These are phyloP conservation scores for Sisyra terminalis DNA, from an alignment of 2,888 invertebrate species.

Conservation along the genomic window DNA sequence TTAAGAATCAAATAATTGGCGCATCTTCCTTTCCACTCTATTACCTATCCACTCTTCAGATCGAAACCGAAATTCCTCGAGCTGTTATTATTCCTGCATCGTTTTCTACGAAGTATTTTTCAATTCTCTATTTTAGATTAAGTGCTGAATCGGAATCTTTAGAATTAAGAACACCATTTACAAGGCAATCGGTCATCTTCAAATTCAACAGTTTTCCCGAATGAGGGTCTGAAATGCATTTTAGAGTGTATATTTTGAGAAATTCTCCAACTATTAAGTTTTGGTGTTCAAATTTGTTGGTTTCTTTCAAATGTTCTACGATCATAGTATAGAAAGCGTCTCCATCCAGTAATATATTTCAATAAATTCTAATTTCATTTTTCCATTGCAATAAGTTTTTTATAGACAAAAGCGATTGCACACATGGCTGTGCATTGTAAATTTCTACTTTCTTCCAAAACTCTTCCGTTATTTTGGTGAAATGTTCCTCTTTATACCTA, in stretches of 20 bases:
- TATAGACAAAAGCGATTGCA: constrained; percentile 23
- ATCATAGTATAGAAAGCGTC: constrained; percentile 26
- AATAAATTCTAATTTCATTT: constrained; percentile 17
- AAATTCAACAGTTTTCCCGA: constrained; percentile 18
- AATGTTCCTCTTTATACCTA: constrained; percentile 26
- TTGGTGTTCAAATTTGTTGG: constrained; percentile 17
- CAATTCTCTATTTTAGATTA: constrained; percentile 21
- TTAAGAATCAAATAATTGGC: no score
- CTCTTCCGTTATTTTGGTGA: constrained; percentile 20
- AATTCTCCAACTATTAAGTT: constrained; percentile 22
- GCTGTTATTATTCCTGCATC: constrained; percentile 36
- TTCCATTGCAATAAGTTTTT: constrained; percentile 15
- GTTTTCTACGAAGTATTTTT: constrained; percentile 24
- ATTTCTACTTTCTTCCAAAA: constrained; percentile 24
- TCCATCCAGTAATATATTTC: constrained; percentile 24
- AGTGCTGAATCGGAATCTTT: constrained; percentile 10
- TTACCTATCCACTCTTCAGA: constrained; percentile 36
- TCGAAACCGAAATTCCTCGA: constrained; percentile 33
- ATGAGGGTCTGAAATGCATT: constrained; percentile 8
- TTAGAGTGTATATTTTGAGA: constrained; percentile 21
- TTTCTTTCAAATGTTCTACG: constrained; percentile 17
- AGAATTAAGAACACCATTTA: constrained; percentile 20
- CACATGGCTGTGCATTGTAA: constrained; percentile 28
- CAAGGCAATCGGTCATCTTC: constrained; percentile 20
- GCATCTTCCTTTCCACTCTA: no score